These are phyloP conservation scores for Elaphurus davidianus DNA, from an alignment of 2,113 vertebrate genomes.

Conservation along the genomic window DNA sequence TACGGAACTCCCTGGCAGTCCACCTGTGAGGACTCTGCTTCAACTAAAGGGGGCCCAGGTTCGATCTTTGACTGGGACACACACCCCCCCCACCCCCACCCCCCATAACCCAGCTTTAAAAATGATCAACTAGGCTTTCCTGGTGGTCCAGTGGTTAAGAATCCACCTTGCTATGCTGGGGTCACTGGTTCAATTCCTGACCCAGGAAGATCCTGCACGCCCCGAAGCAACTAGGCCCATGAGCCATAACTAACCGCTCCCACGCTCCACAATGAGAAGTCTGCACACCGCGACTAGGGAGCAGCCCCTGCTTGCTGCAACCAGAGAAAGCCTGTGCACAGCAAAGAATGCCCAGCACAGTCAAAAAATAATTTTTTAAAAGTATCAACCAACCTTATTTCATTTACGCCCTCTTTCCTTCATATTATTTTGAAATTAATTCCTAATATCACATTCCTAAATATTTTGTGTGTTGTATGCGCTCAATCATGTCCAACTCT, in stretches of 20 bases:
- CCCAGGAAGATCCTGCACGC: background rate
- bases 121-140: background rate
- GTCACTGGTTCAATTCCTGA: background rate
- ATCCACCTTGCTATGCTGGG: background rate
- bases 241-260: background rate
- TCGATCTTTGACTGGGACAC: background rate
- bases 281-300: background rate
- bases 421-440: background rate
- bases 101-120: background rate
- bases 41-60: background rate
- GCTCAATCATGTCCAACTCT: background rate
- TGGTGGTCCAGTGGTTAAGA: background rate
- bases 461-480: background rate
- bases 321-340: background rate
- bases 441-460: background rate
- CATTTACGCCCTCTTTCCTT: background rate
- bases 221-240: background rate
- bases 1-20: background rate
- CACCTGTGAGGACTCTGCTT: background rate
- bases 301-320: background rate
- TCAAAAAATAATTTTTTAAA: background rate
- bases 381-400: background rate
- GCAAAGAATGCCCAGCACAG: background rate
- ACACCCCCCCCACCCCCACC: accelerated
- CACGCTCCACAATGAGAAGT: background rate